Evolutionary conservation across 92 coral and sea anemone genomes (phyloP).

Genomic region (Plumapathes pennacea): DNA sequence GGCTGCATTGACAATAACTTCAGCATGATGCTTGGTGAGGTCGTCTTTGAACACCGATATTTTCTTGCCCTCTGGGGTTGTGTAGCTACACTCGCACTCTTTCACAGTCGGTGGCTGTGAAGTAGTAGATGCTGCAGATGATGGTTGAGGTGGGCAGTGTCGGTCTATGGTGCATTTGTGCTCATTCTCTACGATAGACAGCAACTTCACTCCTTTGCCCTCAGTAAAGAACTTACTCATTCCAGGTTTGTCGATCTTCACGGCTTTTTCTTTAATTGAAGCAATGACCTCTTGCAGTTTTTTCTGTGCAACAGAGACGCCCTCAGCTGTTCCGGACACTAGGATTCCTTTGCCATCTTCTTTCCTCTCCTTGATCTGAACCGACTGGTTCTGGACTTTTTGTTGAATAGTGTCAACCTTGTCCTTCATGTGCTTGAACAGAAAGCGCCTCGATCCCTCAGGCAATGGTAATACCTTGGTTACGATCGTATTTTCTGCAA

Average conservation of each 20-base stretch:
- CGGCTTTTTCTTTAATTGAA: background rate
- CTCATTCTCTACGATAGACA: conserved; percentile 18
- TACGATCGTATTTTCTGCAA: conserved; percentile 65
- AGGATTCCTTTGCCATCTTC: conserved; percentile 24
- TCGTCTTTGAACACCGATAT: conserved; percentile 54
- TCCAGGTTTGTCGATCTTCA: conserved; percentile 60
- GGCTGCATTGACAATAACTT: conserved; percentile 79
- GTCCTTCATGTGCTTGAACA: conserved; percentile 23
- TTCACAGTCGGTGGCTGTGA: background rate
- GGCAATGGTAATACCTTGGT: conserved; percentile 10
- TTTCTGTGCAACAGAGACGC: conserved; percentile 23
- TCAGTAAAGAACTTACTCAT: conserved; percentile 51
- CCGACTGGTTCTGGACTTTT: conserved; percentile 20
- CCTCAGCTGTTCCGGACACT: conserved; percentile 63
- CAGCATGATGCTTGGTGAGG: conserved; percentile 57
- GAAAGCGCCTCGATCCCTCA: conserved; percentile 38
- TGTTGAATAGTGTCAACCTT: conserved; percentile 28
- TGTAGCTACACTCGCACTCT: conserved; percentile 9
- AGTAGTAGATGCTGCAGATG: background rate
- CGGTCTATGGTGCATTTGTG: conserved; percentile 38
- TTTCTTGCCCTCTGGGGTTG: conserved; percentile 32
- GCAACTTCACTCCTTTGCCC: conserved; percentile 14
- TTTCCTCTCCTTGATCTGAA: conserved; percentile 15
- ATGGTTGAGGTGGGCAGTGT: background rate
- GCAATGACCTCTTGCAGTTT: conserved; percentile 14